Conservation (phyloP, 1,140 invertebrate species). For the Parapsyche elsis region DNA sequence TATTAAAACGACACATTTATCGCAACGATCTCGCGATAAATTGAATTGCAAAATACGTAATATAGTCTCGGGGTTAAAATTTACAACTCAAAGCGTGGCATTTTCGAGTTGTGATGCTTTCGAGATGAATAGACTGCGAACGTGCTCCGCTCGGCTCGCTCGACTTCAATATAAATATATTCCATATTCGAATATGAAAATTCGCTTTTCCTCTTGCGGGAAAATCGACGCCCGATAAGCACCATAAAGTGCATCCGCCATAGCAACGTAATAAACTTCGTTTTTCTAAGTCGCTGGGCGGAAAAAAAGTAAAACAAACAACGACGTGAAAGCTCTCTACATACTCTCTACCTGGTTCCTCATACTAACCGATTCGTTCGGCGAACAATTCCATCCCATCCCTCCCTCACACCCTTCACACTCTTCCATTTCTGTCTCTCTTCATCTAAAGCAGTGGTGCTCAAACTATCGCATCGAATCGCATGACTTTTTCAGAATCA, state of each 20-base stretch:
- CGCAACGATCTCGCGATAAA: no score
- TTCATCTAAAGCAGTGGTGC: background rate
- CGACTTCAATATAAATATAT: no score
- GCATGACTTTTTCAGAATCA: no score
- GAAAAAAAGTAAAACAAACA: constrained; percentile 35
- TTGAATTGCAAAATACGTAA: no score
- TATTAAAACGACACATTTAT: no score
- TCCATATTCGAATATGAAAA: background rate
- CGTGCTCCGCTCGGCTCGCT: no score
- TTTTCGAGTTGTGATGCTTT: no score
- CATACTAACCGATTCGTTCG: no score
- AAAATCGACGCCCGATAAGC: background rate
- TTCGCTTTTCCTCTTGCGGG: background rate
- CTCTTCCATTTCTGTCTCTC: background rate
- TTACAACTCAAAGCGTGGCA: no score
- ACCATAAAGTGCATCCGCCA: constrained; percentile 22
- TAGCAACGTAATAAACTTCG: constrained; percentile 31
- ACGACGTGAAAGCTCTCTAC: background rate
- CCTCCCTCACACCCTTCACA: background rate
- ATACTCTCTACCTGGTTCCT: no score
- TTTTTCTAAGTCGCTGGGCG: constrained; percentile 34
- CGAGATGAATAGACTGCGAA: no score
- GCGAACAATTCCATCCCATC: background rate
- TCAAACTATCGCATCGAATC: background rate
- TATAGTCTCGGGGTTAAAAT: no score